These are phyloP conservation scores for Cassiopea xamachana DNA, from an alignment of 30 jellyfish, hydroid and myxozoan species.

Conservation along the genomic window DNA sequence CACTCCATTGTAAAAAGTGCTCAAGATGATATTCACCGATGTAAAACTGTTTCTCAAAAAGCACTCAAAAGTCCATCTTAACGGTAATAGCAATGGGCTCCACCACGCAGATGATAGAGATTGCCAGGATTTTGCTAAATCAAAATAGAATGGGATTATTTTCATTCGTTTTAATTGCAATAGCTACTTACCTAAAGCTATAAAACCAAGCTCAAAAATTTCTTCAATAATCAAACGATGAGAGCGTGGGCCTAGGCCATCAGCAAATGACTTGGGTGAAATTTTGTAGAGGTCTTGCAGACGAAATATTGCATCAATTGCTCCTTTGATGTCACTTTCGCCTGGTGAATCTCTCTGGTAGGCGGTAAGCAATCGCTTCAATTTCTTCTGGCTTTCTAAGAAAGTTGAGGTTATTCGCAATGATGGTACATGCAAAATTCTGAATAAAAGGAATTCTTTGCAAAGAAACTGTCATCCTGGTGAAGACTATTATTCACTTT, in stretches of 20 bases:
- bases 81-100: no score
- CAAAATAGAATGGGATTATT: no score
- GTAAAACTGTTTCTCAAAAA: no score
- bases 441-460: no score
- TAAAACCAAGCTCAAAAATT: constrained; percentile 88
- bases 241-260: constrained; percentile 84
- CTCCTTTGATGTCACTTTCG: constrained; percentile 86
- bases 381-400: constrained; percentile 32
- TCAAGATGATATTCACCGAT: no score
- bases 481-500: no score
- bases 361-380: constrained; percentile 35
- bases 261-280: constrained; percentile 76
- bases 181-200: constrained; percentile 61
- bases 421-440: neutral
- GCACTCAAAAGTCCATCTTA: no score
- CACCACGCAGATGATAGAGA: no score
- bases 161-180: no score
- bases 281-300: constrained; percentile 88
- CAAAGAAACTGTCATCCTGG: no score
- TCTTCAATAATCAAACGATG: constrained; percentile 91
- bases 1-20: no score
- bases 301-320: constrained; percentile 80
- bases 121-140: no score
- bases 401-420: neutral
- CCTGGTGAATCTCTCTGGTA: constrained; percentile 74